A percentile compares a stretch with the other conserved stretches of the same genome.
Evolutionary conservation across 2,113 vertebrate genomes (phyloP).

Genomic region (Artemisiospiza belli): DNA sequence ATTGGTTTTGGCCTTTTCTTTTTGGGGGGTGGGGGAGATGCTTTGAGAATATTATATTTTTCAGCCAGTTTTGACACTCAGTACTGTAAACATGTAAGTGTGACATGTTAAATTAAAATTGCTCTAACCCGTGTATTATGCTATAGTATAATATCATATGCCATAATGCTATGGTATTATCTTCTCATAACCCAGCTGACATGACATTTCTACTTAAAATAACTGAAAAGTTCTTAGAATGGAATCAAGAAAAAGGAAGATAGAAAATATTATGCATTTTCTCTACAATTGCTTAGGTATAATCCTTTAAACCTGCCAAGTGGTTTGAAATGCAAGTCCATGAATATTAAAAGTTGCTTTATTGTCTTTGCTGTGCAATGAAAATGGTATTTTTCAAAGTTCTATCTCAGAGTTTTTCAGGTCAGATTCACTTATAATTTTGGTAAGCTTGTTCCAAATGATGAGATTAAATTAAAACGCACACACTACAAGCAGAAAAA

Average conservation of each 20-base stretch:
- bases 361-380: neutral
- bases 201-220: neutral
- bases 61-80: neutral
- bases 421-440: neutral
- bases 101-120: neutral
- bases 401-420: neutral
- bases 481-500: neutral
- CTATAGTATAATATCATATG: neutral
- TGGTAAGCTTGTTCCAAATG: neutral
- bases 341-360: neutral
- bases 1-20: accelerated
- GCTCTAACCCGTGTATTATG: neutral
- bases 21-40: neutral
- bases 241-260: neutral
- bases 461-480: neutral
- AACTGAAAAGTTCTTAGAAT: neutral
- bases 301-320: neutral
- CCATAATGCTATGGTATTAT: neutral
- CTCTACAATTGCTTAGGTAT: neutral
- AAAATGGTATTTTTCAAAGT: neutral
- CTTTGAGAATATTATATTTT: neutral
- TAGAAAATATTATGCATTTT: neutral
- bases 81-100: neutral
- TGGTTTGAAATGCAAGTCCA: neutral
- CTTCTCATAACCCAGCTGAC: neutral